These are phyloP conservation scores for Semnornis frantzii DNA, from an alignment of 2,113 vertebrate genomes.

Conservation along the genomic window DNA sequence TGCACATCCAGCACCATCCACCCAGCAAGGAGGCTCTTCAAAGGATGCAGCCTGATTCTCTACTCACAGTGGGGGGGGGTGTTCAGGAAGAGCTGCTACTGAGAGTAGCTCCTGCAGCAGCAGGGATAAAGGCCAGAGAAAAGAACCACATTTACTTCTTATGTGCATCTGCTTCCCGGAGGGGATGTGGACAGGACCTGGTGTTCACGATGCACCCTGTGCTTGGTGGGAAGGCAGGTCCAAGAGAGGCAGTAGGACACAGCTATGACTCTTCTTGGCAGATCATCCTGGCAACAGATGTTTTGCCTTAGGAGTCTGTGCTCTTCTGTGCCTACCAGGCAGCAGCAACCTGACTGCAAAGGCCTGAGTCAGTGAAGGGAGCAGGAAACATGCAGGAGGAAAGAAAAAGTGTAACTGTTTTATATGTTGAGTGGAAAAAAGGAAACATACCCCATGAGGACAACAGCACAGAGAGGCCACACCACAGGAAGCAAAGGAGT, in stretches of 20 bases:
- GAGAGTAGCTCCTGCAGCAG: background rate
- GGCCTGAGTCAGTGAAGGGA: background rate
- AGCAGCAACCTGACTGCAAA: constrained; percentile 20
- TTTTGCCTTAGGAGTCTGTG: constrained; percentile 10
- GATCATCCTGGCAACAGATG: constrained; percentile 23
- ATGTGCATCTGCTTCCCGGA: background rate
- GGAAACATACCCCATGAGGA: background rate
- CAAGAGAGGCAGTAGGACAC: background rate
- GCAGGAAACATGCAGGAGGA: background rate
- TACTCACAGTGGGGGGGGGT: background rate
- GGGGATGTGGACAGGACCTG: background rate
- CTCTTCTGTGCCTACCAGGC: background rate
- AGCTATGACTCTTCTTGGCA: constrained; percentile 6
- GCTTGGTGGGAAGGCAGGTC: background rate
- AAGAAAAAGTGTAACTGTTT: background rate
- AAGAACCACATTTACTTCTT: background rate
- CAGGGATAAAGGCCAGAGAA: background rate
- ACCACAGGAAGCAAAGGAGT: background rate
- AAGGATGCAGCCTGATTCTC: background rate
- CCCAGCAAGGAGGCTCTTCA: background rate
- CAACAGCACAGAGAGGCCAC: background rate
- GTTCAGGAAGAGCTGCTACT: background rate
- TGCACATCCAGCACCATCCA: background rate
- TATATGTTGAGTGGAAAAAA: background rate
- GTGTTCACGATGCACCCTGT: background rate